Base-by-base conservation (phyloP, 2,113 vertebrate species). In the Callopanchax toddi region DNA sequence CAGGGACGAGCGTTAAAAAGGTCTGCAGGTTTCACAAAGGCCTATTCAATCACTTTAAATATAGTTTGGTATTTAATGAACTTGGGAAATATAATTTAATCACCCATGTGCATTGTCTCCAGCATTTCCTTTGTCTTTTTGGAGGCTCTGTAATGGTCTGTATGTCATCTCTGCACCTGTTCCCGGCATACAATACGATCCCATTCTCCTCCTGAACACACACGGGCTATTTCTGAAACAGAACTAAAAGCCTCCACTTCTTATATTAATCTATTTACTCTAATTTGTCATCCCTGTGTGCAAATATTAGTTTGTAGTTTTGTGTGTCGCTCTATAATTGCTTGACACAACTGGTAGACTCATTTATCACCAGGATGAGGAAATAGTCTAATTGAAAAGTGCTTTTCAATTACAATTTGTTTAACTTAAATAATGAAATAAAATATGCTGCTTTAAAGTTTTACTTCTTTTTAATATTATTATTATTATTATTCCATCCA, bases 331-430 rank as follows among this genome's bases (percentile, higher is more conserved):
- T 52, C 51, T 43, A 59, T 88, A 90, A 89, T 91, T 88, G 86
- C 83, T 83, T 67, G 83, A 87, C 85, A 76, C 39, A 68, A 78
- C 61, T 71, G 74, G 67, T 72, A 86, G 75, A 84, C 81, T 83
- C 72, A 85, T 89, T 91, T 89, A 81, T 90, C 86, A 81, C 73
- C 62, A 72, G 81, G 71, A 71, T 63, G 67, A 86, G 83, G 49
- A 86, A 85, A 78, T 73, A 56, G 60, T 67, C 76, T 89, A 90
- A 91, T 86, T 92, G 87, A 89, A 92, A 91, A 88, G 82, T 83
- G 84, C 84, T 89, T 91, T 91, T 90, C 89, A 92, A 91, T 93
- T 89, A 92, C 80, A 88, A 86, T 90, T 88, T 89, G 84, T 91
- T 90, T 89, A 90, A 91, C 78, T 85, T 82, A 86, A 90, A 91